Percentiles rank a stretch among this genome's conserved stretches.
Conservation (phyloP, 2,888 invertebrate species). For the Stenoptilia bipunctidactyla region DNA sequence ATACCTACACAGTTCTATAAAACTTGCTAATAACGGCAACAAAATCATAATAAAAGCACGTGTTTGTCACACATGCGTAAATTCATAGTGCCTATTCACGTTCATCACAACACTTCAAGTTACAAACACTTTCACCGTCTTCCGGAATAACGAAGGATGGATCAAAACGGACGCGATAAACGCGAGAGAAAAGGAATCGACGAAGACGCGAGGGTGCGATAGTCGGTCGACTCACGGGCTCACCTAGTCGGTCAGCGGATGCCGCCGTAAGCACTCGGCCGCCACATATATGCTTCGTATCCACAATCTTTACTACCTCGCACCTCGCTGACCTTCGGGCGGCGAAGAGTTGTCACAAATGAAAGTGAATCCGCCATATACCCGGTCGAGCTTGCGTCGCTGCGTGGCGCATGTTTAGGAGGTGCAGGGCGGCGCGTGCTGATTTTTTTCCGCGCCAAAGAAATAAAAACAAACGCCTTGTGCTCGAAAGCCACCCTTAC, state of each 20-base stretch:
- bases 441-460: constrained; percentile 65
- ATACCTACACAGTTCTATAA: no score
- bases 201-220: constrained; percentile 45
- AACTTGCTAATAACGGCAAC: no score
- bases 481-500: constrained; percentile 34
- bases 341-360: constrained; percentile 67
- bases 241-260: constrained; percentile 61
- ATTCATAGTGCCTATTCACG: no score
- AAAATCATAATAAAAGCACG: neutral
- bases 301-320: constrained; percentile 22
- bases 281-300: constrained; percentile 38
- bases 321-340: constrained; percentile 68
- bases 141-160: constrained; percentile 45
- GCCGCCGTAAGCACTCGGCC: constrained; percentile 51
- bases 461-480: constrained; percentile 70
- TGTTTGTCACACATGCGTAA: no score
- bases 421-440: constrained; percentile 69
- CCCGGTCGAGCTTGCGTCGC: constrained; percentile 66
- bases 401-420: constrained; percentile 72
- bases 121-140: constrained; percentile 44
- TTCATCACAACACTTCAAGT: constrained; percentile 24
- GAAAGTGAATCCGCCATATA: constrained; percentile 70
- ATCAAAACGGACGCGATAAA: constrained; percentile 54
- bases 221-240: constrained; percentile 47
- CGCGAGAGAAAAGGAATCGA: constrained; percentile 43